phyloP scores from a whole-genome alignment of 2,113 vertebrate species.

The Chaenocephalus aceratus region DNA sequence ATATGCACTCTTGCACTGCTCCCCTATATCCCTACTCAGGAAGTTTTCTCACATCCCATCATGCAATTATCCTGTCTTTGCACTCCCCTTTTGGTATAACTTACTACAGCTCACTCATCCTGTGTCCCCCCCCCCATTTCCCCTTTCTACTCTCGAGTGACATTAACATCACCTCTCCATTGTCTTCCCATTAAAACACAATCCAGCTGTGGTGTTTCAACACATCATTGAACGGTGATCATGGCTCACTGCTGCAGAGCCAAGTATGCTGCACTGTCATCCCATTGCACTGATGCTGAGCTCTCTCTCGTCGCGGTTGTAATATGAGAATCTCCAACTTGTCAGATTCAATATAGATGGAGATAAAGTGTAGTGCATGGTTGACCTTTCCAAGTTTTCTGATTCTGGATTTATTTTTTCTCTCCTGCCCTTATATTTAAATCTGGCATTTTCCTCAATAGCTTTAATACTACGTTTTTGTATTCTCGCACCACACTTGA shows the following conservation, averaged over 20 bases:
- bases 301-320: background rate
- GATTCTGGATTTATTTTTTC: conserved; percentile 2
- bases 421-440: background rate
- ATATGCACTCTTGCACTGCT: conserved; percentile 17
- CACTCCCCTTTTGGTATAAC: conserved; percentile 20
- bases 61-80: conserved; percentile 22
- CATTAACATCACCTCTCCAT: conserved; percentile 23
- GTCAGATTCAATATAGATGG: conserved; percentile 13
- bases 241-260: conserved; percentile 18
- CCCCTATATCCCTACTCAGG: conserved; percentile 15
- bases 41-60: conserved; percentile 34
- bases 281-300: conserved; percentile 4
- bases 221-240: conserved; percentile 48
- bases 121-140: background rate
- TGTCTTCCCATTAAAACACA: conserved; percentile 43
- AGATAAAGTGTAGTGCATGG: conserved; percentile 14
- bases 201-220: conserved; percentile 55
- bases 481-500: background rate
- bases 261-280: conserved; percentile 43
- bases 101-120: conserved; percentile 12
- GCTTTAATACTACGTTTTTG: background rate
- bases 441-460: background rate
- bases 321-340: conserved; percentile 17
- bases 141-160: conserved; percentile 18
- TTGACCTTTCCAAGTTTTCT: conserved; percentile 29